Percentiles rank a stretch among this genome's conserved stretches.
Conservation (phyloP, 2,888 invertebrate genomes). For the Thymelicus acteon region DNA sequence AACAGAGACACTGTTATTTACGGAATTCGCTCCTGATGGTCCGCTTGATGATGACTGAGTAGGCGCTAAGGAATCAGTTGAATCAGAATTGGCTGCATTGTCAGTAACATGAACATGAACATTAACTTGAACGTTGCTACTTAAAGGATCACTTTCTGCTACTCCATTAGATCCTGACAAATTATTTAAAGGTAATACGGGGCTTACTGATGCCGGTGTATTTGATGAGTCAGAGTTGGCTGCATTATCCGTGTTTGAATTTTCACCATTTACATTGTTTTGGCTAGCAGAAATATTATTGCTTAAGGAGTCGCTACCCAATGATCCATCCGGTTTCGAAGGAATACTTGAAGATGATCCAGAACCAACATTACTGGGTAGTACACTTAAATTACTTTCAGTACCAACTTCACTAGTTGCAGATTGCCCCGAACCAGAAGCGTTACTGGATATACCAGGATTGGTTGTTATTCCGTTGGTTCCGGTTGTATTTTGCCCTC, state of each 20-base stretch:
- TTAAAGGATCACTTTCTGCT: not conserved
- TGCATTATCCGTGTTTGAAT: not conserved
- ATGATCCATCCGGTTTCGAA: not conserved
- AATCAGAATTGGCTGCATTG: no score
- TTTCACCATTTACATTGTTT: not conserved
- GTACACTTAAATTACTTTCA: constrained; percentile 15
- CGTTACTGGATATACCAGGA: not conserved
- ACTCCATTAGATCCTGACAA: not conserved
- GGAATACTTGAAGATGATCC: not conserved
- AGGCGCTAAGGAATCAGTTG: no score
- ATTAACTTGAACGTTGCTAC: no score
- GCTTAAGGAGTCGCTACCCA: not conserved
- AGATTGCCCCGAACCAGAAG: not conserved
- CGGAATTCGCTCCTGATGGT: no score
- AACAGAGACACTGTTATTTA: not conserved
- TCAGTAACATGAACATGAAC: no score
- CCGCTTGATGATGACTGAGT: no score
- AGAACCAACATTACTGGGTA: not conserved
- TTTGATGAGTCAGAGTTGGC: constrained; percentile 1
- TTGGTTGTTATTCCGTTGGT: not conserved
- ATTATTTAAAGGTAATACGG: not conserved
- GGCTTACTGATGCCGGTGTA: not conserved
- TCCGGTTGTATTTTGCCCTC: constrained; percentile 41
- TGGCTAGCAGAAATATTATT: not conserved
- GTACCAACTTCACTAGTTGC: not conserved